Conservation (phyloP, 2,113 vertebrate genomes). For the Clarias gariepinus region DNA sequence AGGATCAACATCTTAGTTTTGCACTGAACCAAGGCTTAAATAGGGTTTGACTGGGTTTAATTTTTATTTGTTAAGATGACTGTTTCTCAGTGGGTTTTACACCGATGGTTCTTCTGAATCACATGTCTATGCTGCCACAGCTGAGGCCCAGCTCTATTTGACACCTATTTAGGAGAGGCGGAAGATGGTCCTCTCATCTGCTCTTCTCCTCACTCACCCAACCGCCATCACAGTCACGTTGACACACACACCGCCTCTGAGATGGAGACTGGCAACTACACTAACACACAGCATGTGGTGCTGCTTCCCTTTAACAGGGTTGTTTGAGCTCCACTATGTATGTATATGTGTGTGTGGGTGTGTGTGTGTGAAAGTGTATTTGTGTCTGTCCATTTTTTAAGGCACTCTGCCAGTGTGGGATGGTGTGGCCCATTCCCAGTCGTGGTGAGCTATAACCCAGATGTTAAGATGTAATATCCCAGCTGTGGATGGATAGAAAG, state of each 20-base stretch:
- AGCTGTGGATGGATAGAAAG: constrained; percentile 90
- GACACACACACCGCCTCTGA: constrained; percentile 51
- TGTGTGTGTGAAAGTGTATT: constrained; percentile 58
- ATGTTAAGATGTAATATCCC: constrained; percentile 94
- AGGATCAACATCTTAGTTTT: background rate
- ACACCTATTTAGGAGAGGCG: constrained; percentile 73
- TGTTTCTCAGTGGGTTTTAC: constrained; percentile 44
- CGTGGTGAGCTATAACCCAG: constrained; percentile 98
- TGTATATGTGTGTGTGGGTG: constrained; percentile 35
- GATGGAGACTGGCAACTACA: constrained; percentile 45
- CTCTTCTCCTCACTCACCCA: constrained; percentile 48
- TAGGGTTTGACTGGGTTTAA: constrained; percentile 26
- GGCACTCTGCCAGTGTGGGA: constrained; percentile 79
- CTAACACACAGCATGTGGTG: constrained; percentile 51
- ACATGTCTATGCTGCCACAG: constrained; percentile 62
- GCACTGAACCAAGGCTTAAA: background rate
- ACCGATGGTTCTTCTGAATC: constrained; percentile 45
- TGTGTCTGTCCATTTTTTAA: constrained; percentile 57
- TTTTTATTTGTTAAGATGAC: constrained; percentile 18
- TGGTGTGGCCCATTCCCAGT: constrained; percentile 96
- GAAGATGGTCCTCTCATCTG: constrained; percentile 52
- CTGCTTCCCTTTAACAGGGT: constrained; percentile 39
- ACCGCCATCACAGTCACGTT: constrained; percentile 49
- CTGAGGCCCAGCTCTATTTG: constrained; percentile 66
- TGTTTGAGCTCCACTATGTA: constrained; percentile 16